Conservation (phyloP, 1,140 invertebrate genomes). For the Aradophagus sp. region DNA sequence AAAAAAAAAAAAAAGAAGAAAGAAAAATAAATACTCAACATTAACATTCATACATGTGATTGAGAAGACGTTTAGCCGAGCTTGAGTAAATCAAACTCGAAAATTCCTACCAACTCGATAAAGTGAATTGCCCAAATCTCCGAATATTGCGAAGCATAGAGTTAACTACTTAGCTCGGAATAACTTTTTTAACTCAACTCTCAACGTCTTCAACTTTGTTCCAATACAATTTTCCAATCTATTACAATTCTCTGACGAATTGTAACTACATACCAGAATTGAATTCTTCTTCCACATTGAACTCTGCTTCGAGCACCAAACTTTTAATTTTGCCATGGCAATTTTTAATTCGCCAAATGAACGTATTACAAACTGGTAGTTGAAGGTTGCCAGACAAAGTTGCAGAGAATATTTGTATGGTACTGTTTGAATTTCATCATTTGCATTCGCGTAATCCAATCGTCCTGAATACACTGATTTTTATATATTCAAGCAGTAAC, state of each 20-base stretch:
- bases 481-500: no score
- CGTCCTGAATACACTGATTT: no score
- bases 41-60: conserved; percentile 9
- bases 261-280: conserved; percentile 14
- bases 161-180: conserved; percentile 17
- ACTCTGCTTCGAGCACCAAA: not conserved
- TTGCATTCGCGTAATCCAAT: no score
- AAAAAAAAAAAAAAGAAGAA: no score
- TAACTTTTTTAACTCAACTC: conserved; percentile 29
- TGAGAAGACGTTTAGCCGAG: conserved; percentile 12
- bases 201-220: conserved; percentile 18
- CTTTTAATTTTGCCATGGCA: no score
- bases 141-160: conserved; percentile 11
- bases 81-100: conserved; percentile 19
- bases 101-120: conserved; percentile 34
- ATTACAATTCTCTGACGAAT: conserved; percentile 30
- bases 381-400: no score
- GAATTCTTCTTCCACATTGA: conserved; percentile 6
- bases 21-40: not conserved
- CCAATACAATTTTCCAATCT: conserved; percentile 34
- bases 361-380: no score
- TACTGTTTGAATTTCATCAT: no score
- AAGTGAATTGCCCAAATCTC: conserved; percentile 39
- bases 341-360: no score
- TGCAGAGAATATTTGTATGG: no score